Evolutionary conservation across 2,797 vertebrate genomes (phyloP), one percentile per base, ranked within the genome.

Genomic region (Takifugu ocellatus): DNA sequence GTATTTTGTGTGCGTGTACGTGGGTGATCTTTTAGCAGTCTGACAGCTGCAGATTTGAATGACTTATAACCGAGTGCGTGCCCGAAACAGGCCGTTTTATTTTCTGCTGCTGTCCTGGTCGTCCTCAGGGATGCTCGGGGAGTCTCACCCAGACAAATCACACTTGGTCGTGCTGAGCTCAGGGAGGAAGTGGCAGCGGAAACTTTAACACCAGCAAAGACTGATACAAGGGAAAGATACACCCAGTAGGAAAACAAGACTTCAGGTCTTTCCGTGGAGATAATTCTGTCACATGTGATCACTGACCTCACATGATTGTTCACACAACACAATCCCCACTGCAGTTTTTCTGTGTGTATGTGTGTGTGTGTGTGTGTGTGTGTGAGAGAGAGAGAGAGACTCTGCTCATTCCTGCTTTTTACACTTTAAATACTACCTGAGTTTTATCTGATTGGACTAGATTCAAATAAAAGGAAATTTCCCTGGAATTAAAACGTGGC

Each of bases 111-210:
- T 67, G 64, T 65, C 80, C 72, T 63, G 51, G 1, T 45, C 29
- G 33, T 75, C 70, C 70, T 68, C 70, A 61, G 63, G 70, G 79
- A 67, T 59, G 49, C 56, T 64, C 8, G 29, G 59, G 73, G 79
- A 69, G 70, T 78, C 74, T 83, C 78, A 58, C 77, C 79, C 77
- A 69, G 72, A 75, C 77, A 71, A 81, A 81, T 84, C 78, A 84
- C 59, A 60, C 59, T 70, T 65, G 68, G 66, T 70, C 59, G 52
- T 55, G 60, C 51, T 66, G 67, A 63, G 63, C 57, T 70, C 59
- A 61, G 59, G 62, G 63, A 84, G 59, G 47, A 49, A 49, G 53
- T 61, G 49, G 51, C 51, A 54, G 65, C 66, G 39, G 60, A 51
- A 33, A 60, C 50, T 59, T 31, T 45, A 54, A 29, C 48, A 66